These are phyloP conservation scores for Microtus richardsoni DNA, from an alignment of 2,113 vertebrate species.

Conservation along the genomic window DNA sequence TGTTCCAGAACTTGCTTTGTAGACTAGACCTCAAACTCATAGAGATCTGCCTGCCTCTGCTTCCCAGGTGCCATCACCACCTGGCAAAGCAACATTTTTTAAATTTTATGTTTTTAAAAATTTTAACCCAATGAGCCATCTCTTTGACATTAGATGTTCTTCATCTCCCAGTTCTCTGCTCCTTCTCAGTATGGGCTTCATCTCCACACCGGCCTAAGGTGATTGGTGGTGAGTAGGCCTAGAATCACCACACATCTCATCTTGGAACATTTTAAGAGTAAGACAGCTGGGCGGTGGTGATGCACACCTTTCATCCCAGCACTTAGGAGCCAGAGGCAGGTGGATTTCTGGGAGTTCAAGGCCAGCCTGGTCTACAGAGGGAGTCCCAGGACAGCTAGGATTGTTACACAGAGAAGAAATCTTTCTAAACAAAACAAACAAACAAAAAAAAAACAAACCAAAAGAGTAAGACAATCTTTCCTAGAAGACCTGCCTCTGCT, in stretches of 20 bases:
- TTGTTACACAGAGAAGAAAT: no score
- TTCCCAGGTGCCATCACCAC: no score
- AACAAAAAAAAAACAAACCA: no score
- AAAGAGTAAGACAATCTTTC: background rate
- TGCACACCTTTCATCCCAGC: no score
- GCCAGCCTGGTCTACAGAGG: no score
- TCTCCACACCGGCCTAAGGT: background rate
- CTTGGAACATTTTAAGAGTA: background rate
- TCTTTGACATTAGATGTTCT: background rate
- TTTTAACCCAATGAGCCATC: background rate
- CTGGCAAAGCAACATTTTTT: background rate
- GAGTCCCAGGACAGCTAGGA: no score
- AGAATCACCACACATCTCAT: background rate
- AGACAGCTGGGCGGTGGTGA: background rate
- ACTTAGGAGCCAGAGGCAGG: no score
- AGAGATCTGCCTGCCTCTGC: no score
- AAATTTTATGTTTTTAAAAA: background rate
- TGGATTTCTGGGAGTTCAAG: no score
- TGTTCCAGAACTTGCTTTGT: no score
- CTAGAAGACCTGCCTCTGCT: background rate
- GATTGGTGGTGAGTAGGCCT: background rate
- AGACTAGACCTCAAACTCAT: no score
- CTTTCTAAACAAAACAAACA: no score
- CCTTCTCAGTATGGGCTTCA: background rate
- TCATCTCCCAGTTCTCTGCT: background rate